Evolutionary conservation across 2,797 vertebrate genomes (phyloP), one percentile per base, ranked within the genome.

Genomic region (Heliangelus exortis): DNA sequence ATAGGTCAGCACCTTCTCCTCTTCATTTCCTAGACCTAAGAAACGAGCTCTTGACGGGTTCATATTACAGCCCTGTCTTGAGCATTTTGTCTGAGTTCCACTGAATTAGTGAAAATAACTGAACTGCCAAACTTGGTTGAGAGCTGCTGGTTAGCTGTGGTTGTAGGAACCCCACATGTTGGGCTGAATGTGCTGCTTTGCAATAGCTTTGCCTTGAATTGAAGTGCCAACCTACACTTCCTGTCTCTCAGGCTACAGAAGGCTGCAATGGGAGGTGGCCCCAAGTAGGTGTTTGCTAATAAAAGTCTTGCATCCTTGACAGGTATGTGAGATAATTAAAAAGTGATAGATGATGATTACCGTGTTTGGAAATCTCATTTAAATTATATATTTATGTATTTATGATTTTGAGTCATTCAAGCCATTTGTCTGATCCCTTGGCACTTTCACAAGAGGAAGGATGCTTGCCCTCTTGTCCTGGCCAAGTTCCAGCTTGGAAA

Each of bases 141-240:
- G 63, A 45, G 71, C 54, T 69, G 47, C 57, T 3, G n/a, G 69
- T 67, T 84, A 89, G 72, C 43, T 0, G 3, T 67, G 55, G 41
- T 82, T 0, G 0, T 61, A 80, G 58, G 65, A 87, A 3, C 57
- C 39, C 76, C 77, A 58, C 73, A n/a, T 65, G 61, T 61, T 2
- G 2, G 74, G 75, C 54, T 67, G 31, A 68, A 50, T 13, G 57
- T 71, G 55, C 66, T 82, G 65, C 36, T 65, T 88, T 62, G 59
- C 58, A 9, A 4, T 90, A 0, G 0, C 61, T 89, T 93, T 87
- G 66, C 71, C 74, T 89, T 84, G 77, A 84, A 89, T 95, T 91
- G 78, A 84, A 92, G 85, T 69, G 47, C 47, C 2, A 63, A 86
- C 87, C 87, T 96, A 90, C 68, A 50, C 77, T 95, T 92, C 45